Evolutionary conservation across 30 jellyfish, hydroid and myxozoan species (phyloP), one percentile per base, ranked within the genome.

Genomic region (Aurelia sp.): DNA sequence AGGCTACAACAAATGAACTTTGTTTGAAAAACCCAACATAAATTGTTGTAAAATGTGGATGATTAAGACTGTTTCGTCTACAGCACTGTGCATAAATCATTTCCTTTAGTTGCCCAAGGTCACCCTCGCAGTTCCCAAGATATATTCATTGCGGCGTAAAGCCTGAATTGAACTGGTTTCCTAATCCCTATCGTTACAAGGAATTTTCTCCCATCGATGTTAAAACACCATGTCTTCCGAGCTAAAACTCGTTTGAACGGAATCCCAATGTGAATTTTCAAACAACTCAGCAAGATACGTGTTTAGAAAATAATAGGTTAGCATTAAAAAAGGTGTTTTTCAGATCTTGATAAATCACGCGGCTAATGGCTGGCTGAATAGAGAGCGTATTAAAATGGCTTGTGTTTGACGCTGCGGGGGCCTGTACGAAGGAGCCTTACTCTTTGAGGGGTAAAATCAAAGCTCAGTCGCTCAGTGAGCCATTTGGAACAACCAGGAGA

Each of bases 191-290:
- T 66, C 84, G 82, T 67, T 81, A 24, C 84, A 68, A 21, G 91
- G 90, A 81, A 67, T 81, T 81, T 81, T 65, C 79, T 81, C 91
- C 71, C 91, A 68, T 85, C 75, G 24, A 64, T 67, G 60, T 77
- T 65, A 68, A 55, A 81, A 68, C 91, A 67, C 91, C 91, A 81
- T 52, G 82, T 68, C 84, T 81, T 81, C 91, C 84, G 72, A 67
- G 78, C 63, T 81, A 73, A 81, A 81, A 31, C 80, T 20, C 69
- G 8, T 7, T 67, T 67, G 77, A 64, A 81, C 80, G 59, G 91
- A 59, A 72, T 82, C 91, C 91, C 77, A 69, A 81, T 64, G 84
- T 22, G 91, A 81, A 60, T 62, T 61, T 58, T 81, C 84, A 81
- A 75, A 68, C 84, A 65, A 30, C 90, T n/a, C 91, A 81, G 91